Conservation (phyloP, 2,113 vertebrate species). For the Hassar affinis region DNA sequence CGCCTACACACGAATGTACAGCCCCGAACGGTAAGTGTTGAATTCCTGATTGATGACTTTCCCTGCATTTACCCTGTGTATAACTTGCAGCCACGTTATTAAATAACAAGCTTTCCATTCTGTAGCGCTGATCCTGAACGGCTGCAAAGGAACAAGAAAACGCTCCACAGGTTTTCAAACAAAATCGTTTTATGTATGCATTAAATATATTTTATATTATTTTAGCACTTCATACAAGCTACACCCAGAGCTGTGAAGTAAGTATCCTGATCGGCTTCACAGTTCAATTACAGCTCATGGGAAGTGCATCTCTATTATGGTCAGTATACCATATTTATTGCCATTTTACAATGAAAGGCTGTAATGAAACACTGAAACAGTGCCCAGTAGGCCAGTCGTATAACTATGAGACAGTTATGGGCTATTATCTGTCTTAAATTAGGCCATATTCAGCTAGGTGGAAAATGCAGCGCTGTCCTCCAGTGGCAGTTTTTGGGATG, state of each 20-base stretch:
- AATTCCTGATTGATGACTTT: constrained; percentile 18
- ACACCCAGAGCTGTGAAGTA: background rate
- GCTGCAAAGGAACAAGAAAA: constrained; percentile 1
- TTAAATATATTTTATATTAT: background rate
- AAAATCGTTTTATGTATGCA: too few relatives aligned
- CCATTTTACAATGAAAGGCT: background rate
- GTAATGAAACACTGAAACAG: constrained; percentile 25
- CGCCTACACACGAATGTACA: background rate
- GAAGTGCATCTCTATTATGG: constrained; percentile 11
- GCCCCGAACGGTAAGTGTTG: background rate
- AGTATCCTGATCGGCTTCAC: background rate
- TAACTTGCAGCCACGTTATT: background rate
- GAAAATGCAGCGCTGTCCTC: constrained; percentile 66
- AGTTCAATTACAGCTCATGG: background rate
- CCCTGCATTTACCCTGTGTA: constrained; percentile 18
- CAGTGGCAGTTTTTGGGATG: constrained; percentile 63
- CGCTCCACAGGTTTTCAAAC: background rate
- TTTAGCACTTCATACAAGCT: background rate
- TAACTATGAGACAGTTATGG: constrained; percentile 54
- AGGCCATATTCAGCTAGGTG: constrained; percentile 66
- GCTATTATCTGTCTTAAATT: constrained; percentile 66
- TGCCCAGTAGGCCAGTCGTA: constrained; percentile 46
- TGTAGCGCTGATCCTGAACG: background rate
- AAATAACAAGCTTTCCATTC: background rate
- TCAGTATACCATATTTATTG: constrained; percentile 11